Evolutionary conservation across 1,140 invertebrate species (phyloP).

Genomic region (Sinella curviseta): DNA sequence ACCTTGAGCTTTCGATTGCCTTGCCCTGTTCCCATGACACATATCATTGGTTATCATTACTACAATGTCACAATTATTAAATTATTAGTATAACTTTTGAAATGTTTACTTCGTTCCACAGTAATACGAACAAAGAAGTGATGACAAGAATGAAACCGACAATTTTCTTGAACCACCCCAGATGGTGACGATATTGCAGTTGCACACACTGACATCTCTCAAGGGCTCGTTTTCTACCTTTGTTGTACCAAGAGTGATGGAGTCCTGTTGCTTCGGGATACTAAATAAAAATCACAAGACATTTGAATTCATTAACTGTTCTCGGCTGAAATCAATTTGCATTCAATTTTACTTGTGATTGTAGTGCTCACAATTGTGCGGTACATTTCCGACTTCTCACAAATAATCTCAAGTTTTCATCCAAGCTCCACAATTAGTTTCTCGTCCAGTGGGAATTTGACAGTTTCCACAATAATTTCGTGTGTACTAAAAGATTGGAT

Average conservation of each 20-base stretch:
- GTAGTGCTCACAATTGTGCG: constrained; percentile 33
- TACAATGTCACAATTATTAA: too few species aligned
- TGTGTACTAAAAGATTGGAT: too few species aligned
- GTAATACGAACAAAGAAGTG: constrained; percentile 59
- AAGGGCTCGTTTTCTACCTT: constrained; percentile 31
- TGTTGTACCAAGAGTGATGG: constrained; percentile 40
- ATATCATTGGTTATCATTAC: background rate
- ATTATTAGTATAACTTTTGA: background rate
- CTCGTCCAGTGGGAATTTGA: too few species aligned
- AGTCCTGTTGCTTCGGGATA: constrained; percentile 48
- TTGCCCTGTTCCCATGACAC: constrained; percentile 60
- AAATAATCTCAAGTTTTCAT: too few species aligned
- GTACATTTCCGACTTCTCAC: constrained; percentile 29
- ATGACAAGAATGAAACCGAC: constrained; percentile 46
- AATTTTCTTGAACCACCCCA: constrained; percentile 44
- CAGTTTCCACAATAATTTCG: too few species aligned
- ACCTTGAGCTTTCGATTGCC: constrained; percentile 69
- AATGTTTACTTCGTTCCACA: constrained; percentile 73
- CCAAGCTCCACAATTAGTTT: too few species aligned
- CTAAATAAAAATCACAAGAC: constrained; percentile 36
- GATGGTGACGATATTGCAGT: constrained; percentile 41
- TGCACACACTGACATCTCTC: constrained; percentile 45
- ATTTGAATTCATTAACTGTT: too few species aligned
- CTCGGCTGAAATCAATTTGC: too few species aligned
- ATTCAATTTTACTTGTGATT: background rate